phyloP scores from a whole-genome alignment of 1,140 invertebrate genomes.

The Oncopeltus fasciatus region DNA sequence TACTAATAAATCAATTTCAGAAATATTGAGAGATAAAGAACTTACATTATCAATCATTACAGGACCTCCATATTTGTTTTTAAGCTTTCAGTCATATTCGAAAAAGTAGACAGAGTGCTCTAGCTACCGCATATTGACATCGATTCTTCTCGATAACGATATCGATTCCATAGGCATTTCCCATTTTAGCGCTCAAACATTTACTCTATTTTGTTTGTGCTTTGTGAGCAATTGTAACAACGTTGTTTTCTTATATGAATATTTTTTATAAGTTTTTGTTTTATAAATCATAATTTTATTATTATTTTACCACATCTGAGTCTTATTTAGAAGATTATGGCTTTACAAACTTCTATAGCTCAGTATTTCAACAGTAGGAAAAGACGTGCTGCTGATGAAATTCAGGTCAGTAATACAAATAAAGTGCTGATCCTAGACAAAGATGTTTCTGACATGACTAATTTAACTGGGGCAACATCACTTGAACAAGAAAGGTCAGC shows the following conservation, averaged over 20 bases:
- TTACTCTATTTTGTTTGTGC: no score
- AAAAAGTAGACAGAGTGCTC: no score
- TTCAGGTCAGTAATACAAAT: background rate
- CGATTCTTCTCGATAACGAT: no score
- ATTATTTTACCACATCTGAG: no score
- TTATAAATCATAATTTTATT: no score
- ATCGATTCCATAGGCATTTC: no score
- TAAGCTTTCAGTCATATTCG: no score
- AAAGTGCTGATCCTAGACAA: slow-evolving; percentile 18
- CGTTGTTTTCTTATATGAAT: no score
- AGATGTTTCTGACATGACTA: background rate
- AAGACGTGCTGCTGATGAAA: slow-evolving; percentile 13
- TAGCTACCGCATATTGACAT: no score
- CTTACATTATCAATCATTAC: background rate
- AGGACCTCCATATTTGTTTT: slow-evolving; percentile 4
- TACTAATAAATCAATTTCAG: background rate
- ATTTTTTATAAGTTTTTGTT: no score
- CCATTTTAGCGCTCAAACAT: no score
- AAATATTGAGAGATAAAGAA: background rate
- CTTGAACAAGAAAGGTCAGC: background rate
- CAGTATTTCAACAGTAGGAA: slow-evolving; percentile 19
- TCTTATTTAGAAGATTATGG: slow-evolving; percentile 7
- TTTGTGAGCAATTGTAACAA: no score
- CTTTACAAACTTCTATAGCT: slow-evolving; percentile 17
- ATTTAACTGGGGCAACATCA: background rate